Percentiles rank a stretch among this genome's conserved stretches.
These are phyloP conservation scores for Calliphora vicina DNA, from an alignment of 1,140 invertebrate species.

Conservation along the genomic window DNA sequence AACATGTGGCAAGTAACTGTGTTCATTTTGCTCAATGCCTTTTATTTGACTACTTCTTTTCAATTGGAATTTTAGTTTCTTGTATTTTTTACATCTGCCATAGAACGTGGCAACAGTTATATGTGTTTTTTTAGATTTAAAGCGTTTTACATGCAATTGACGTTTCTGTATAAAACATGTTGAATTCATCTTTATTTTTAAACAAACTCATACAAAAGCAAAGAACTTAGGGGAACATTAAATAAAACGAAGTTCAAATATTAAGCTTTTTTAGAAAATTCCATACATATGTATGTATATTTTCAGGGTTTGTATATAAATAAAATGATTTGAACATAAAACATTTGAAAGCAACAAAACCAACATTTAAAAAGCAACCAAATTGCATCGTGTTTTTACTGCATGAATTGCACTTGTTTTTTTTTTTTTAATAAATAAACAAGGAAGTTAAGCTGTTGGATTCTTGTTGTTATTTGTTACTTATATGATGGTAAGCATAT, in stretches of 20 bases:
- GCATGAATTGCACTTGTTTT: no score
- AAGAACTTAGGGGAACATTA: neutral
- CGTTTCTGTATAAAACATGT: neutral
- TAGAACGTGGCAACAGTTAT: neutral
- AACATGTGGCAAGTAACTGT: neutral
- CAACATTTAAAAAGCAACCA: neutral
- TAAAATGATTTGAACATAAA: neutral
- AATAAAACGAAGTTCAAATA: no score
- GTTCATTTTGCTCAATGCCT: slow-evolving; percentile 14
- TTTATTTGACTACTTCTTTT: neutral
- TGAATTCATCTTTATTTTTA: no score
- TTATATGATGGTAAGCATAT: neutral
- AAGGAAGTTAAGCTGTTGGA: no score
- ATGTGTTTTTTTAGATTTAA: neutral
- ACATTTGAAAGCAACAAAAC: neutral
- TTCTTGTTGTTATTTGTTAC: no score
- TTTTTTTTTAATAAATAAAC: no score
- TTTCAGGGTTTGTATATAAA: neutral
- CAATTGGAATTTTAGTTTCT: slow-evolving; percentile 8
- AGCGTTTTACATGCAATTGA: neutral
- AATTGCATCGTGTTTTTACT: no score
- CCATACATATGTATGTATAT: no score
- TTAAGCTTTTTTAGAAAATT: neutral
- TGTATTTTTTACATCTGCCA: neutral
- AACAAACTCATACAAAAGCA: no score